Evolutionary conservation across 2,888 invertebrate species (phyloP), one percentile per base, ranked within the genome.

Genomic region (Cloeon dipterum): DNA sequence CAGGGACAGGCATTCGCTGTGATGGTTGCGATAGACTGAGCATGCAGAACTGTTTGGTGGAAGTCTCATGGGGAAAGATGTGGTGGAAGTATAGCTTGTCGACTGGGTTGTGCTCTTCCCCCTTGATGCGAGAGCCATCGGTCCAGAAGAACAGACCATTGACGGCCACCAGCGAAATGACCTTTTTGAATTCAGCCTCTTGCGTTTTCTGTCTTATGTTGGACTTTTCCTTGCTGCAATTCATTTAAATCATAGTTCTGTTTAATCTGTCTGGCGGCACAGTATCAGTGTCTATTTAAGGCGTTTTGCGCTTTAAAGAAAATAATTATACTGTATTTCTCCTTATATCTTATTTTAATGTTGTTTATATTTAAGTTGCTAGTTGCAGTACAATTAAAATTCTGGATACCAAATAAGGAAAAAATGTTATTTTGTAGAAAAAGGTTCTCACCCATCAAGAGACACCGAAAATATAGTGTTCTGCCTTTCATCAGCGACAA

Each of bases 101-200:
- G 32, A 63, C 64, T 1, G 62, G 58, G 48, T 73, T 77, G 51
- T 77, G 78, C 48, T 81, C 83, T 54, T 89, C 88, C 11, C 70
- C 70, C 33, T 76, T 62, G 43, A 85, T 69, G 49, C 73, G 70
- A 36, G 66, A 63, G 1, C 79, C 82, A 49, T 79, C 76, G 0
- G 82, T 83, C 83, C 86, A 88, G 51, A 79, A 85, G 51, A 86
- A 83, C 10, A 76, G 62, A 5, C 75, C 75, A 48, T 75, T 72
- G 4, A 74, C 74, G 50, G 69, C 70, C 0, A 76, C 74, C 41
- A 86, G 60, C 4, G 83, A 83, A 7, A 71, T 62, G 0, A 82
- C 79, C 36, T 73, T 68, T 39, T 65, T 61, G 48, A 83, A 75
- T 58, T 71, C 71, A 0, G 81, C 74, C 18, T 69, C 71, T 49